These are phyloP conservation scores for Lepidocolaptes lacrymiger DNA, from an alignment of 2,797 vertebrate species.

Conservation along the genomic window DNA sequence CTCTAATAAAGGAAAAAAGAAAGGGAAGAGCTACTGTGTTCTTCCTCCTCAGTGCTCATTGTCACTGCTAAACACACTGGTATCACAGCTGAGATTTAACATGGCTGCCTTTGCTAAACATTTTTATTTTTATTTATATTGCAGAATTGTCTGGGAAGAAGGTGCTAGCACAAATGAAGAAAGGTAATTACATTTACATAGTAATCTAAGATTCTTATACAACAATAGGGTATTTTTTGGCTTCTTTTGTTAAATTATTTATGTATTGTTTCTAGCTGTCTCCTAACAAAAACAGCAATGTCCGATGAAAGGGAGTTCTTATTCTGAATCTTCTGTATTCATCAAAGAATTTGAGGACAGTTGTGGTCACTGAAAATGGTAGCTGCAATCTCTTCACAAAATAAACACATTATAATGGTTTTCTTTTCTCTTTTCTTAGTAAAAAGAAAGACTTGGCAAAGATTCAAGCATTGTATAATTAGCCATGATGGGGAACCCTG, in stretches of 20 bases:
- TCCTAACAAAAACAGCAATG: background rate
- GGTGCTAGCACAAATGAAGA: background rate
- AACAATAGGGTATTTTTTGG: background rate
- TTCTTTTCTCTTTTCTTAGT: background rate
- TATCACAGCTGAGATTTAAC: background rate
- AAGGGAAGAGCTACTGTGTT: background rate
- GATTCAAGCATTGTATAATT: background rate
- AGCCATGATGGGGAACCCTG: background rate
- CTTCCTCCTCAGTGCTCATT: background rate
- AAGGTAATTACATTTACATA: constrained; percentile 53
- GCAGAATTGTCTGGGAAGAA: constrained; percentile 36
- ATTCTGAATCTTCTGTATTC: background rate
- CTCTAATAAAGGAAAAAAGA: background rate
- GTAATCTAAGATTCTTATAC: background rate
- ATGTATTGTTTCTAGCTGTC: background rate
- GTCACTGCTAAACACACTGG: background rate
- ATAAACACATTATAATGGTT: background rate
- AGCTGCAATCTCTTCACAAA: background rate
- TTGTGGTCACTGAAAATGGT: background rate
- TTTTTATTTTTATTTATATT: constrained; percentile 19
- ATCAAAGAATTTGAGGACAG: background rate
- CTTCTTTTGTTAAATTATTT: background rate
- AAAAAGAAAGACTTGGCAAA: background rate
- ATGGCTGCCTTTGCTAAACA: background rate
- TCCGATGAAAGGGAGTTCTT: background rate